Evolutionary conservation across 2,888 invertebrate species (phyloP).

Genomic region (Volucella inanis): DNA sequence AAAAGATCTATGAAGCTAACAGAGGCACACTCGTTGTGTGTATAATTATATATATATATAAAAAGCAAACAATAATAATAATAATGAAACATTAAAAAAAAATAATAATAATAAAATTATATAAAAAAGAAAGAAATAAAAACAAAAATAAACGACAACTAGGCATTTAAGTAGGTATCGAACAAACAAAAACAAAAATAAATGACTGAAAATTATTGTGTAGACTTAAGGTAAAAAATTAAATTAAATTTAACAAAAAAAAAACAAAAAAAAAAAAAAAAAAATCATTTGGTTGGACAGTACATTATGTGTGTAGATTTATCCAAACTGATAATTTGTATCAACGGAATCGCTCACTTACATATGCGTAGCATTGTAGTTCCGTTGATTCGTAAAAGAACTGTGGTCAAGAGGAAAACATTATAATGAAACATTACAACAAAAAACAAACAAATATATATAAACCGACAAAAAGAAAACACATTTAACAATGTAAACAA

Average conservation of each 20-base stretch:
- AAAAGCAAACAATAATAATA: constrained; percentile 13
- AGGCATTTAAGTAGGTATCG: constrained; percentile 74
- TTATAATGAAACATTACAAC: background rate
- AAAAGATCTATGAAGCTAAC: constrained; percentile 70
- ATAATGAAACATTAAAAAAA: background rate
- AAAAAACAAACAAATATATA: background rate
- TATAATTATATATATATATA: constrained; percentile 61
- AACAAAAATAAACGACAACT: constrained; percentile 61
- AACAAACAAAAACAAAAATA: constrained; percentile 68
- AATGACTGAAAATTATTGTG: constrained; percentile 73
- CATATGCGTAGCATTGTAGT: constrained; percentile 57
- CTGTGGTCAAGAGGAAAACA: constrained; percentile 30
- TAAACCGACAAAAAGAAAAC: constrained; percentile 22
- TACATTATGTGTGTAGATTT: constrained; percentile 56
- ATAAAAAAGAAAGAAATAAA: background rate
- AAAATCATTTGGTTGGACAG: constrained; percentile 64
- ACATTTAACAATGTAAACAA: constrained; percentile 50
- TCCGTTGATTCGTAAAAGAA: constrained; percentile 54
- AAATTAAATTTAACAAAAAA: constrained; percentile 24
- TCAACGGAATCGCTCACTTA: constrained; percentile 42
- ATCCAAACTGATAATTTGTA: constrained; percentile 66
- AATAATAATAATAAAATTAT: constrained; percentile 1
- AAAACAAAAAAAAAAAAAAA: constrained; percentile 37
- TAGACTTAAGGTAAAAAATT: constrained; percentile 65
- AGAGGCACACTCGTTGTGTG: constrained; percentile 72